Evolutionary conservation across 2,888 invertebrate genomes (phyloP).

Genomic region (Pterobdella sp.): DNA sequence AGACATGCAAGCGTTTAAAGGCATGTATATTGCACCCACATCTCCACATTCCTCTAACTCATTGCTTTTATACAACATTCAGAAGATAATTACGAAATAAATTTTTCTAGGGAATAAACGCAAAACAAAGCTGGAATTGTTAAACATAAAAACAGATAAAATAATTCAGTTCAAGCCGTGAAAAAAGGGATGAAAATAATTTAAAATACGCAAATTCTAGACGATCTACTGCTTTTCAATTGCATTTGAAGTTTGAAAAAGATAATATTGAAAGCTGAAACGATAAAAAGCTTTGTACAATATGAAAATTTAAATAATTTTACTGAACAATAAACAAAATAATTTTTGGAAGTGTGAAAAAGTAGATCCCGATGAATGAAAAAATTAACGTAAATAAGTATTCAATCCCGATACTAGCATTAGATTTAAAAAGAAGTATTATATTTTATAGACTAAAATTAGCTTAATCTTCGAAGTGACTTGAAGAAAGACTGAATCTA

Average conservation of each 20-base stretch:
- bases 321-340: not conserved
- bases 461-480: too few species aligned
- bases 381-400: too few species aligned
- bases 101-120: not conserved
- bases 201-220: not conserved
- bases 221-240: not conserved
- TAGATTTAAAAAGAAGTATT: too few species aligned
- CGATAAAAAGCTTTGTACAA: not conserved
- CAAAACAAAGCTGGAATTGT: too few species aligned
- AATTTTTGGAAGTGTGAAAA: too few species aligned
- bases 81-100: not conserved
- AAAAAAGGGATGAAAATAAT: constrained; percentile 4
- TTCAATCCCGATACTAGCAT: too few species aligned
- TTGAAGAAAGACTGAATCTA: too few species aligned
- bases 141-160: not conserved
- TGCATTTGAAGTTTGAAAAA: not conserved
- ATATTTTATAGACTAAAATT: too few species aligned
- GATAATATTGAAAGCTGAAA: not conserved
- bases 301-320: not conserved
- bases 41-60: not conserved
- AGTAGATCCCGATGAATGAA: too few species aligned
- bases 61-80: not conserved
- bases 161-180: constrained; percentile 11
- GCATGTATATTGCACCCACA: too few species aligned
- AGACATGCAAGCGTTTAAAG: too few species aligned